Conservation (phyloP, 2,113 vertebrate genomes). For the Oreochromis spilurus region DNA sequence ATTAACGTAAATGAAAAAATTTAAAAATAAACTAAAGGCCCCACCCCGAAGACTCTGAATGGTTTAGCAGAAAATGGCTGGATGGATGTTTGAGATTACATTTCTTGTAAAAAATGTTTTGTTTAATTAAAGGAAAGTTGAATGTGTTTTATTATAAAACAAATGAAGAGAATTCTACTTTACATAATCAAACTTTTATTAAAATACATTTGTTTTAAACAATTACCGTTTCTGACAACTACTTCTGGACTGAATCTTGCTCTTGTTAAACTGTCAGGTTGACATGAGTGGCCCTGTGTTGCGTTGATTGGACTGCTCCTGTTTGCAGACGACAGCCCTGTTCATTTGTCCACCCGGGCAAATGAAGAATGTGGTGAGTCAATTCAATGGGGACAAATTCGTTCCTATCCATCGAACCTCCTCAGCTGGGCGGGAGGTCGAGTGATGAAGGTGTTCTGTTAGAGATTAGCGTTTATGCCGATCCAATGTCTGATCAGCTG, state of each 20-base stretch:
- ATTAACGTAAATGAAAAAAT: background rate
- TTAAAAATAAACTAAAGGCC: background rate
- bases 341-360: no score
- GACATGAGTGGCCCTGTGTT: background rate
- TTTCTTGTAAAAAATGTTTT: background rate
- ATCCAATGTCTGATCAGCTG: constrained; percentile 91
- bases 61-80: background rate
- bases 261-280: background rate
- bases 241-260: background rate
- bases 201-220: background rate
- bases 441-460: constrained; percentile 3
- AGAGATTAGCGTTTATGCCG: constrained; percentile 83
- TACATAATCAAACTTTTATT: background rate
- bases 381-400: accelerated
- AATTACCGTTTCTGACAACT: accelerated
- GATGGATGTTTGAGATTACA: accelerated
- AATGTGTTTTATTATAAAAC: background rate
- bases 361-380: background rate
- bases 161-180: background rate
- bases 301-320: background rate
- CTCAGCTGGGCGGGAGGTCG: accelerated
- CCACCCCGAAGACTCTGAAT: background rate
- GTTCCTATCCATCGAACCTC: background rate
- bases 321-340: background rate
- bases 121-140: background rate